Evolutionary conservation across 2,113 vertebrate genomes (phyloP), one percentile per base, ranked within the genome.

Genomic region (Phalacrocorax carbo): DNA sequence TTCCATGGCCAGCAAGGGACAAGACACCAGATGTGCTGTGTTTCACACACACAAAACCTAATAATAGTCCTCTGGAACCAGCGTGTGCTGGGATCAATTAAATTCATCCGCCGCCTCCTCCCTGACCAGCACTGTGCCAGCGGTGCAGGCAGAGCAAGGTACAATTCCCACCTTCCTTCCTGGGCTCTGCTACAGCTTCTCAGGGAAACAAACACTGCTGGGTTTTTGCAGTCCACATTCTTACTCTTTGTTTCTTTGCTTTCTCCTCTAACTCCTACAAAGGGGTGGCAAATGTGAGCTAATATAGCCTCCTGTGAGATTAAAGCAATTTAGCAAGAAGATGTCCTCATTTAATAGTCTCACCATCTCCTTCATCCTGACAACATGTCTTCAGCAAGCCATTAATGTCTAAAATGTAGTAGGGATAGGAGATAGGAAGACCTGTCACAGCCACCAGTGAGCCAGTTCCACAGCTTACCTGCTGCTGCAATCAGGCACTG

Each of bases 281-380:
- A 64, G 18, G 3, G 29, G 40, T 26, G 34, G 30, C 3, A 49
- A 52, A 9, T 8, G 75, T 4, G 40, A 87, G 48, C 58, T 92
- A 54, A 82, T 12, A 65, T 2, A 75, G 36, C 32, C 77, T 85
- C 81, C 82, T 51, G 46, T 13, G 79, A 94, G 80, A 87, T 32
- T n/a, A 61, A 82, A 94, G 49, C 38, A 48, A 61, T 77, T 93
- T 34, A 85, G 49, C 46, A 62, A 91, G 10, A 49, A 62, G 49
- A 46, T 18, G 22, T 44, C 78, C 88, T 80, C 82, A n/a, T 87
- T 91, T 92, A 90, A 92, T 73, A 92, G 94, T 51, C 82, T 90
- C 84, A 29, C 26, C 61, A n/a, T 26, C 75, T 82, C 87, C n/a
- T 77, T 66, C 82, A 66, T n/a, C 72, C 82, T 88, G 93, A 85